A percentile compares a stretch with the other conserved stretches of the same genome.
phyloP scores from a whole-genome alignment of 2,888 invertebrate genomes.

The Neocrepidodera transversa region DNA sequence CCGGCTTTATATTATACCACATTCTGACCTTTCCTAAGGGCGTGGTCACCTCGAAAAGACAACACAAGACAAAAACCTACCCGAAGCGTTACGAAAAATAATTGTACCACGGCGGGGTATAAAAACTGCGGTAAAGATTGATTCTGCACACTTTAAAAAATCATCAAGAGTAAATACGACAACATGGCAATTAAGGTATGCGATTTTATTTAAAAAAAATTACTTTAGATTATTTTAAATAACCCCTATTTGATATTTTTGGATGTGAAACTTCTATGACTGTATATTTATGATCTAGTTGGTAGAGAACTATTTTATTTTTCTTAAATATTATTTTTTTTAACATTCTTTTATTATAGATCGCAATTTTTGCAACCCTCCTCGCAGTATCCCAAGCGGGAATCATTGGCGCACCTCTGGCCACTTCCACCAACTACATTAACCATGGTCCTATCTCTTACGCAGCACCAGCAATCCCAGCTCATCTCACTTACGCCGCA shows the following conservation, averaged over 20 bases:
- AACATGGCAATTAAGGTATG: slow-evolving; percentile 15
- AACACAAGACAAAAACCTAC: background rate
- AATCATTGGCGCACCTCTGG: slow-evolving; percentile 48
- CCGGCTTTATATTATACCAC: slow-evolving; percentile 4
- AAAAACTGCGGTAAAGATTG: background rate
- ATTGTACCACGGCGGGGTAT: slow-evolving; percentile 8
- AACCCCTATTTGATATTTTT: too few relatives aligned
- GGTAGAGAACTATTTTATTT: too few relatives aligned
- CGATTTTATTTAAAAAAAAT: too few relatives aligned
- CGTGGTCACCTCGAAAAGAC: slow-evolving; percentile 10
- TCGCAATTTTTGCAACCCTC: slow-evolving; percentile 45
- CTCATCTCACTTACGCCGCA: slow-evolving; percentile 41
- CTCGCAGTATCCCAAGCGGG: slow-evolving; percentile 47
- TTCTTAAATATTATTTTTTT: too few relatives aligned
- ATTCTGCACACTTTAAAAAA: slow-evolving; percentile 8
- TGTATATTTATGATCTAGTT: too few relatives aligned
- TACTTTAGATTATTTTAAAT: too few relatives aligned
- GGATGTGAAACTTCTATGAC: too few relatives aligned
- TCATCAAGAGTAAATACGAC: slow-evolving; percentile 1
- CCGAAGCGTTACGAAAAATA: slow-evolving; percentile 6
- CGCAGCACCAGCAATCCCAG: slow-evolving; percentile 23
- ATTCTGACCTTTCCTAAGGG: slow-evolving; percentile 14
- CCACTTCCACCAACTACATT: background rate
- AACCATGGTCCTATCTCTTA: background rate
- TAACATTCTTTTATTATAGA: slow-evolving; percentile 34